Evolutionary conservation across 2,888 invertebrate genomes (phyloP).

Genomic region (Hymenopus coronatus): DNA sequence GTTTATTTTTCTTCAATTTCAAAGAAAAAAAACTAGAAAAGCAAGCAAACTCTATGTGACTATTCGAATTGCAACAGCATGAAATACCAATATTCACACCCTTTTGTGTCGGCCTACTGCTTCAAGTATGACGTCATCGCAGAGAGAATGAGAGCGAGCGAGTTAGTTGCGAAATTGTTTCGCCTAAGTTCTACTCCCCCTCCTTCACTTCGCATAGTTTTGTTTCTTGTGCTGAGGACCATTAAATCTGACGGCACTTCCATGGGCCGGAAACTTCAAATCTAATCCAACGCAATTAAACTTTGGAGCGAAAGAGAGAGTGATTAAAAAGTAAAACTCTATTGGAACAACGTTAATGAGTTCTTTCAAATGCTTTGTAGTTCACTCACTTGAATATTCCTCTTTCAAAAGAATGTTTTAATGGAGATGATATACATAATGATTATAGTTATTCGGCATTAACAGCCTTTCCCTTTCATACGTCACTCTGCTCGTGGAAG

Average conservation of each 20-base stretch:
- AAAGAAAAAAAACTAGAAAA: too few relatives aligned
- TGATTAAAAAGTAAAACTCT: slow-evolving; percentile 21
- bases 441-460: neutral
- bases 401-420: neutral
- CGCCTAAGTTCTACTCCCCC: neutral
- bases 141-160: neutral
- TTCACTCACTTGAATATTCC: neutral
- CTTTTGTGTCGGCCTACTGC: neutral
- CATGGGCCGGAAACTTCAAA: slow-evolving; percentile 3
- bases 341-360: slow-evolving; percentile 24
- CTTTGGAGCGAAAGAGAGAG: neutral
- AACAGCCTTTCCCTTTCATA: neutral
- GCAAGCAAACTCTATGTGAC: neutral
- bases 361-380: slow-evolving; percentile 10
- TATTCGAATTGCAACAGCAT: neutral
- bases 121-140: neutral
- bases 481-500: neutral
- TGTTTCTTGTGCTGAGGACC: slow-evolving; percentile 3
- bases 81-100: neutral
- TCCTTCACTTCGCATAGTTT: neutral
- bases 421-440: neutral
- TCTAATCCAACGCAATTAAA: slow-evolving; percentile 23
- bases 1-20: too few relatives aligned
- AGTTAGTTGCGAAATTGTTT: neutral
- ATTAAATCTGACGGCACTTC: slow-evolving; percentile 4